Conservation (phyloP, 2,113 vertebrate species). For the Phasianus colchicus region DNA sequence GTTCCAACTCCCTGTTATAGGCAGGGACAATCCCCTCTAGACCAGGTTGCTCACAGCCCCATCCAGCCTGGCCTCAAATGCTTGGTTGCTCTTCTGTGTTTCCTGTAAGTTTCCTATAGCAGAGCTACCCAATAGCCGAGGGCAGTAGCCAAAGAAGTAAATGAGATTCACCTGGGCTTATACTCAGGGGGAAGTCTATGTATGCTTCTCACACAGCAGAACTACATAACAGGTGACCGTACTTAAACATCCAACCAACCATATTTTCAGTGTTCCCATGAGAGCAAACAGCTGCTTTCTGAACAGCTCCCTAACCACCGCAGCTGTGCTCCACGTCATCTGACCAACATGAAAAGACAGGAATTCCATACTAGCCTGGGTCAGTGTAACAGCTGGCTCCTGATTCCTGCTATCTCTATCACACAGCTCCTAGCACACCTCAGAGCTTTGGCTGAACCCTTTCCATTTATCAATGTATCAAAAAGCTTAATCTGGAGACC, state of each 20-base stretch:
- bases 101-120: not conserved
- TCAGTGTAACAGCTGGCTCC: not conserved
- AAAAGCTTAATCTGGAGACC: not conserved
- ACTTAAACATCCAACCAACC: not conserved
- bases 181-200: not conserved
- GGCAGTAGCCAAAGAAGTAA: not conserved
- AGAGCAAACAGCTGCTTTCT: slow-evolving; percentile 1
- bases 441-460: not conserved
- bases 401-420: not conserved
- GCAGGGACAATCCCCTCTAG: too few relatives aligned
- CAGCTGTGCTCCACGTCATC: not conserved
- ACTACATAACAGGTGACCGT: not conserved
- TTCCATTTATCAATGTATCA: not conserved
- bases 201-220: not conserved
- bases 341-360: not conserved
- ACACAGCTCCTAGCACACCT: rapidly evolving
- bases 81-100: not conserved
- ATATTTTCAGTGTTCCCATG: not conserved
- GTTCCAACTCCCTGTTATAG: too few relatives aligned
- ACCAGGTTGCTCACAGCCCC: too few relatives aligned
- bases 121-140: not conserved
- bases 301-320: not conserved
- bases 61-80: too few relatives aligned
- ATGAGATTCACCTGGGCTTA: not conserved
- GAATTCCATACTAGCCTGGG: not conserved